Percentiles rank a stretch among this genome's conserved stretches.
phyloP scores from a whole-genome alignment of 1,140 invertebrate genomes.

The Cephus cinctus region DNA sequence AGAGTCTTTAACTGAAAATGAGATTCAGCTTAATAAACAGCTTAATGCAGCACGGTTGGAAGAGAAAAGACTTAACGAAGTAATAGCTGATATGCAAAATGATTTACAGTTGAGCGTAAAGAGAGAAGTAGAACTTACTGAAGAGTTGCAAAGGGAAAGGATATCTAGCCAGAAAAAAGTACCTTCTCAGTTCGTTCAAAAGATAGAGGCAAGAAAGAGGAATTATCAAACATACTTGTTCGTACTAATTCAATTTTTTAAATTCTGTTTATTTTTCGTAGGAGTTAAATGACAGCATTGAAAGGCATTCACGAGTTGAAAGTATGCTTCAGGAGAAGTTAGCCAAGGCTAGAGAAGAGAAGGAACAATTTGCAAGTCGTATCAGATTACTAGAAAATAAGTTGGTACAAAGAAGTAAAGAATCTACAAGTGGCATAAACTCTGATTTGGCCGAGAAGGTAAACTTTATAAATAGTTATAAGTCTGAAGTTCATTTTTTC shows the following conservation, averaged over 20 bases:
- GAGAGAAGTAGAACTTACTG: conserved; percentile 42
- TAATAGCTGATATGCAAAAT: conserved; percentile 27
- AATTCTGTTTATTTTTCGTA: conserved; percentile 18
- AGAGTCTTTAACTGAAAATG: conserved; percentile 24
- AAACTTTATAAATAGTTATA: too few species aligned
- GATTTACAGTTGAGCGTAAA: conserved; percentile 23
- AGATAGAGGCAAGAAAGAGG: conserved; percentile 44
- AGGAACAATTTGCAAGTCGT: conserved; percentile 18
- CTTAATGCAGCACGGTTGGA: conserved; percentile 22
- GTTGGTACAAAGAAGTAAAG: conserved; percentile 36
- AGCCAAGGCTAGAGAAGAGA: conserved; percentile 27
- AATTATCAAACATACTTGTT: neutral
- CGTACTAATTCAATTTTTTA: conserved; percentile 1
- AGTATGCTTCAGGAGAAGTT: conserved; percentile 35
- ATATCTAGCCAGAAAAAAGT: conserved; percentile 31
- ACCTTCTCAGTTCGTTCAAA: conserved; percentile 53
- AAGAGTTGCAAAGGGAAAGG: conserved; percentile 25
- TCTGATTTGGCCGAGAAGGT: conserved; percentile 31
- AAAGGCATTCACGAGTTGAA: conserved; percentile 57
- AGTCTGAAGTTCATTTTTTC: too few species aligned
- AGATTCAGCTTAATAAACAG: conserved; percentile 26
- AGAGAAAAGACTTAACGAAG: conserved; percentile 32
- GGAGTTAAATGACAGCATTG: conserved; percentile 55
- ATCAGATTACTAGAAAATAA: conserved; percentile 30
- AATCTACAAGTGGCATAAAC: conserved; percentile 51